A percentile compares a stretch with the other conserved stretches of the same genome.
Conservation (phyloP, 64 coral and sea anemone species). For the Montipora efflorescens region DNA sequence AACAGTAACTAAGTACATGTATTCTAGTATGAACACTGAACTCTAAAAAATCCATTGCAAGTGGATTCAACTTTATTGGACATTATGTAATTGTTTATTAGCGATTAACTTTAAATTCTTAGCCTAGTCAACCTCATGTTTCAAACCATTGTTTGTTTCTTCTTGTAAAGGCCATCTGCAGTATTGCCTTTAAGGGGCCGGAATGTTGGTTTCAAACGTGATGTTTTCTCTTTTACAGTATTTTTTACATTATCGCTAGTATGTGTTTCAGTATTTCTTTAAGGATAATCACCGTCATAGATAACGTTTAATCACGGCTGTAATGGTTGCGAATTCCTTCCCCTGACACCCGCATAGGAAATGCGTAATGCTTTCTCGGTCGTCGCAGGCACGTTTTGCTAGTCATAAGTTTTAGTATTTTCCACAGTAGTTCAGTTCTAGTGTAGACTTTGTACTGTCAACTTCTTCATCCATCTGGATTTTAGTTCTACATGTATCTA, state of each 20-base stretch:
- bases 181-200: not conserved
- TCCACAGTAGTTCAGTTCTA: not conserved
- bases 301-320: not conserved
- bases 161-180: no score
- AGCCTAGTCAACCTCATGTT: no score
- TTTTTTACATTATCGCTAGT: not conserved
- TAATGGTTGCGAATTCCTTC: not conserved
- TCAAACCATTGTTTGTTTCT: no score
- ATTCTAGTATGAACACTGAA: not conserved
- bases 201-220: constrained; percentile 6
- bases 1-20: no score
- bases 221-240: not conserved
- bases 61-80: no score
- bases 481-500: not conserved
- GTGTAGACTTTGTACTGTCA: not conserved
- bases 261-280: not conserved
- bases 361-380: not conserved
- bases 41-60: no score
- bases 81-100: no score
- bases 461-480: constrained; percentile 17
- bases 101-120: no score
- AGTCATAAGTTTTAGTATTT: constrained; percentile 2
- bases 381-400: not conserved
- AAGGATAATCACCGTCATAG: not conserved
- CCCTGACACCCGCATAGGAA: no score